Evolutionary conservation across 2,113 vertebrate species (phyloP), one percentile per base, ranked within the genome.

Genomic region (Oxyruncus cristatus): DNA sequence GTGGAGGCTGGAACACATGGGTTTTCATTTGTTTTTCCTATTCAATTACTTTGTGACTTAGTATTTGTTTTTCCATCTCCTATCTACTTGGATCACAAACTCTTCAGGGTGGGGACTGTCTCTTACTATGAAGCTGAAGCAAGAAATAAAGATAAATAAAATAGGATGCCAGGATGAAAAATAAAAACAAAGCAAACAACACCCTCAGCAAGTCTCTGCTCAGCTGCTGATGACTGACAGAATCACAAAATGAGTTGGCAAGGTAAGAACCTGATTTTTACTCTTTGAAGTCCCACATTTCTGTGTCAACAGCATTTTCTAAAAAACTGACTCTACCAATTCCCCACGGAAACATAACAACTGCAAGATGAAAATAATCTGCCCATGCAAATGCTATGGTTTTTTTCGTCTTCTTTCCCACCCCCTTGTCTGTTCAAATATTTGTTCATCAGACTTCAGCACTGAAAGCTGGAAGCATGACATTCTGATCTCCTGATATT

Each of bases 391-490:
- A 91, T 85, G 19, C 37, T 61, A 71, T 53, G 46, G 80, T 77
- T 91, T 70, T 88, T 95, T 66, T 88, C 58, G 70, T 75, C 90
- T 39, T 35, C 58, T 28, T 74, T 81, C 77, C 39, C 76, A 83
- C 67, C 59, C 23, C 52, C 35, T 74, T 50, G 63, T 42, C 74
- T 82, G 32, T 83, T 85, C 37, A 82, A 94, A 59, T 93, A 92
- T 92, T 95, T 92, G 84, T 41, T 94, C 78, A 79, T 71, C 68
- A 91, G 71, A 33, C 41, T 88, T 97, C 86, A 91, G 81, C 52
- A 67, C 52, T 2, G 2, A 86, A 37, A 71, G 30, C 68, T 91
- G 68, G 59, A 92, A 56, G n/a, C 9, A 11, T 37, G 75, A 70
- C 87, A 74, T 47, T 33, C 52, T 93, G 61, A 71, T 81, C 66